Base-by-base conservation (phyloP, 2,888 invertebrate genomes). In the Cremastobaeus sp. region DNA sequence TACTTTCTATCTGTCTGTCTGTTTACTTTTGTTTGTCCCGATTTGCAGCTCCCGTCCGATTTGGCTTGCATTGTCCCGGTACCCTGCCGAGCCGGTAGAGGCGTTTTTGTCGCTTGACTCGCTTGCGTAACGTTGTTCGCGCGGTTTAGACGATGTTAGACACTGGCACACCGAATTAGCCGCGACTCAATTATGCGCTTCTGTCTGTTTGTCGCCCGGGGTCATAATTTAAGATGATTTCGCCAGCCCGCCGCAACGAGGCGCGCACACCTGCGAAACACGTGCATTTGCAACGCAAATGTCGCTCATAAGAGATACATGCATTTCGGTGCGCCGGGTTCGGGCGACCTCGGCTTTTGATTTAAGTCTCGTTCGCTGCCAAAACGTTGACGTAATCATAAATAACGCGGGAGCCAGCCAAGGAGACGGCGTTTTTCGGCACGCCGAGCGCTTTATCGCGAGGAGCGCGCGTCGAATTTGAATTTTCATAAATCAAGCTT, bases 181-280 rank as follows among this genome's bases (percentile, higher is more conserved):
- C 66, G 66, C 48, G 73, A 52, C 55, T 60, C 55, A 55, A n/a
- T n/a, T n/a, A n/a, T n/a, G 50, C 35, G 66, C 66, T 72, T 73
- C 57, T 50, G 57, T 64, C 62, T 68, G n/a, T 21, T 43, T 25
- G 18, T n/a, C 14, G 17, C 30, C 37, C 1, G 15, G 12, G 14
- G 34, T 18, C 37, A 48, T 17, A 59, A 59, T 59, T 28, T 39
- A 48, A 28, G 25, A 59, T 48, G 12, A 59, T 37, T 59, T 37
- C 37, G 12, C 18, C 6, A 3, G 12, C 15, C 59, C 45, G 17
- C 37, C 37, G 30, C 28, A 35, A 47, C 39, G 39, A 41, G 35
- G 17, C 20, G 48, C 28, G 59, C 47, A 30, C 47, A 59, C 47
- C 47, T 59, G 59, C 28, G 28, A 54, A 37, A 37, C 8, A 25